A percentile compares a stretch with the other conserved stretches of the same genome.
These are phyloP conservation scores for Cygnus atratus DNA, from an alignment of 2,113 vertebrate genomes.

Conservation along the genomic window DNA sequence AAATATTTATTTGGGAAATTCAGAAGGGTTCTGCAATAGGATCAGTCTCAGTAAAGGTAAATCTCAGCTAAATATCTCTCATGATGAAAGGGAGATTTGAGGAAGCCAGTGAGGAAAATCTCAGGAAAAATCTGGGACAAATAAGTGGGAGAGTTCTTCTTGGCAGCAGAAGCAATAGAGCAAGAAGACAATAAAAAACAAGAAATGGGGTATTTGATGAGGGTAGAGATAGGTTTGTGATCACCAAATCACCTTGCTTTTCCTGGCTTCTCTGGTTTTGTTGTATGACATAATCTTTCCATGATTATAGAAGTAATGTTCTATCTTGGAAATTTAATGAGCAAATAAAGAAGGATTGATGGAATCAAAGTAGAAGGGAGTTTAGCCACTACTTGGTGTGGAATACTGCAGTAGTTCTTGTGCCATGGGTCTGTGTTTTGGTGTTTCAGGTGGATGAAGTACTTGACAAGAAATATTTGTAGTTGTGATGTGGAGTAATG, in stretches of 20 bases:
- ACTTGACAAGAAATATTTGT: background rate
- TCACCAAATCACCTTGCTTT: background rate
- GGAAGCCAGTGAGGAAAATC: background rate
- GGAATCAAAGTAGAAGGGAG: background rate
- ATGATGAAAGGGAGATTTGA: background rate
- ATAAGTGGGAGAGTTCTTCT: background rate
- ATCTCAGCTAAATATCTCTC: background rate
- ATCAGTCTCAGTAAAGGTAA: background rate
- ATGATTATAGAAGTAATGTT: background rate
- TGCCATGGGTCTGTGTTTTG: accelerated
- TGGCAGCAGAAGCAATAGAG: background rate
- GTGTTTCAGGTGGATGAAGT: background rate
- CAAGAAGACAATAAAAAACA: background rate
- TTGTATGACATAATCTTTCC: background rate
- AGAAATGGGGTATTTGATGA: background rate
- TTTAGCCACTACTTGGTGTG: background rate
- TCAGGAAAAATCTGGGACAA: background rate
- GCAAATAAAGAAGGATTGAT: background rate
- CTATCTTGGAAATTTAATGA: background rate
- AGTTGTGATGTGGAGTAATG: background rate
- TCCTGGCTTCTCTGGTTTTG: background rate
- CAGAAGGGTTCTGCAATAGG: accelerated
- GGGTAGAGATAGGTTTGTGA: background rate
- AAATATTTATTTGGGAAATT: background rate
- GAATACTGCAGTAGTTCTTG: background rate